Evolutionary conservation across 1,140 invertebrate species (phyloP).

Genomic region (Papilio aristodemus): DNA sequence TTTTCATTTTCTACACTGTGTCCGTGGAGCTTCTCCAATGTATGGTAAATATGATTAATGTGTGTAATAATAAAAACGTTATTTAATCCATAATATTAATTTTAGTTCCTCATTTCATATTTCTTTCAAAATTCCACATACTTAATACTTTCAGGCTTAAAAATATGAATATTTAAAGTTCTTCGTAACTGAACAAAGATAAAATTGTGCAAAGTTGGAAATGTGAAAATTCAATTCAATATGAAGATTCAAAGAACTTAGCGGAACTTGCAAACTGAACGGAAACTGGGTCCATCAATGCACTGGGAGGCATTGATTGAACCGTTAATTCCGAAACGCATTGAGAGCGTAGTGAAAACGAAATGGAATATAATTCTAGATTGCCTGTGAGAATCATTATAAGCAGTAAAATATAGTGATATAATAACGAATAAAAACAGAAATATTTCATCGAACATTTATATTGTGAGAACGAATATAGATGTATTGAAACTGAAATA

Average conservation of each 20-base stretch:
- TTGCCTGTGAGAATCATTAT: background rate
- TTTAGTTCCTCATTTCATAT: no score
- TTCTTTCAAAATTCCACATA: no score
- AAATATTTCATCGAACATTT: background rate
- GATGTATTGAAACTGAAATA: no score
- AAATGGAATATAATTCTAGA: background rate
- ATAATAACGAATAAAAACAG: background rate
- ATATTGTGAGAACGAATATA: no score
- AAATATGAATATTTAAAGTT: background rate
- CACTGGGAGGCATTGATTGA: constrained; percentile 7
- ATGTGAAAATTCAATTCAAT: constrained; percentile 8
- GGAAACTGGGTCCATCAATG: constrained; percentile 15
- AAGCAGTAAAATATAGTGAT: background rate
- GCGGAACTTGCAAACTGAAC: background rate
- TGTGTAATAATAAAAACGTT: no score
- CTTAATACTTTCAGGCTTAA: no score
- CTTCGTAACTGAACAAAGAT: background rate
- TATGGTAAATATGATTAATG: no score
- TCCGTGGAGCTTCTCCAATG: no score
- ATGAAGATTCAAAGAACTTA: constrained; percentile 12
- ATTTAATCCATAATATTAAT: no score
- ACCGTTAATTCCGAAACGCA: background rate
- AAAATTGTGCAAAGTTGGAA: background rate
- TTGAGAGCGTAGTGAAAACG: background rate
- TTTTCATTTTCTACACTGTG: no score